Percentiles rank a stretch among this genome's conserved stretches.
phyloP scores from a whole-genome alignment of 2,797 vertebrate genomes.

The Danio aesculapii region DNA sequence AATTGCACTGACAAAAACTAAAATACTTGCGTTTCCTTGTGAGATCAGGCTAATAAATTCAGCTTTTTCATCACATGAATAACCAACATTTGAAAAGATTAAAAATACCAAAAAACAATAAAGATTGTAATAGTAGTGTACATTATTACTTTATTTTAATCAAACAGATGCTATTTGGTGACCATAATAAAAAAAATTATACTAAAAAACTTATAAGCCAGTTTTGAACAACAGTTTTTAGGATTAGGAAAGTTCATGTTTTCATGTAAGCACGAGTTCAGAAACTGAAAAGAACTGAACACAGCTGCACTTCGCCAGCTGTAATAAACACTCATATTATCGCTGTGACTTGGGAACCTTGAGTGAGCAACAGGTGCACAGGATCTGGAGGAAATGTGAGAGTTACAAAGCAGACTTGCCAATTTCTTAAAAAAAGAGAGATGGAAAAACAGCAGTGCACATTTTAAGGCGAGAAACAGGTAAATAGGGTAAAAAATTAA shows the following conservation, averaged over 20 bases:
- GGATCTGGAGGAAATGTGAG: constrained; percentile 23
- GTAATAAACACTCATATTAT: constrained; percentile 28
- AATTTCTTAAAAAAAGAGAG: constrained; percentile 14
- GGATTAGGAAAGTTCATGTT: not conserved
- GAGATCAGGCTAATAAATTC: too few relatives aligned
- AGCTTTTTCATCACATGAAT: not conserved
- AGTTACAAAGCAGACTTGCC: not conserved
- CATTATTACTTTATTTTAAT: not conserved
- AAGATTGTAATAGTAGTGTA: not conserved
- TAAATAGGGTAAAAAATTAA: too few relatives aligned
- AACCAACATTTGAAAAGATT: not conserved
- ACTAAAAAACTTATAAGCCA: not conserved
- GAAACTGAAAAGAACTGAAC: not conserved
- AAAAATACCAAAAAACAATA: not conserved
- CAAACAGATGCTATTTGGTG: not conserved
- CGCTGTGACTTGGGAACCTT: constrained; percentile 12
- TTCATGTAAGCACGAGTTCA: constrained; percentile 11
- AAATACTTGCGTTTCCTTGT: too few relatives aligned
- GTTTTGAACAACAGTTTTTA: not conserved
- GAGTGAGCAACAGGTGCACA: constrained; percentile 27
- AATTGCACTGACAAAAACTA: too few relatives aligned
- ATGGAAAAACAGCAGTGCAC: not conserved
- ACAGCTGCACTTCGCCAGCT: constrained; percentile 47
- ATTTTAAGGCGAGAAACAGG: not conserved
- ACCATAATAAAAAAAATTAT: too few relatives aligned